phyloP scores from a whole-genome alignment of 1,140 invertebrate species.

The Brachionus manjavacas region DNA sequence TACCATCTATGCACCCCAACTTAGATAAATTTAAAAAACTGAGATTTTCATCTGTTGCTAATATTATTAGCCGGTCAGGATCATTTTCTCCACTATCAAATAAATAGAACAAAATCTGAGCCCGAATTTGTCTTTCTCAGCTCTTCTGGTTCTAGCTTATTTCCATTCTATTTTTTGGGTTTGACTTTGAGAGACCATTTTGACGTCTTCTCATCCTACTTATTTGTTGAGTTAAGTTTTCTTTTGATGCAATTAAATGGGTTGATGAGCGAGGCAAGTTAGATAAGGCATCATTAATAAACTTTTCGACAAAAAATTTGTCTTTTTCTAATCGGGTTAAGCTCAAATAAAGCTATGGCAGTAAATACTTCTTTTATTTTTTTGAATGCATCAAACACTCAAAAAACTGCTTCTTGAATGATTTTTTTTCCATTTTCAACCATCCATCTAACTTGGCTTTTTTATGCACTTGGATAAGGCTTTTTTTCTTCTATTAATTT shows the following conservation, averaged over 20 bases:
- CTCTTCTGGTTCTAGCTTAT: background rate
- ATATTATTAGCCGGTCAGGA: background rate
- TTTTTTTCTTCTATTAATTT: too few species aligned
- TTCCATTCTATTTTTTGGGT: background rate
- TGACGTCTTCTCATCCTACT: background rate
- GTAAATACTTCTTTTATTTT: too few species aligned
- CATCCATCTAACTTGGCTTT: too few species aligned
- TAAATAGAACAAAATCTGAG: background rate
- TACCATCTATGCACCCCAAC: background rate
- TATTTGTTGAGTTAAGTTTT: background rate
- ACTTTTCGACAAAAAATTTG: too few species aligned
- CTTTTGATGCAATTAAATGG: background rate
- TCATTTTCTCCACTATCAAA: background rate
- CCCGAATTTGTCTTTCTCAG: background rate
- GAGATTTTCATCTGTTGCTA: slow-evolving; percentile 9
- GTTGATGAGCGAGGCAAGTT: background rate
- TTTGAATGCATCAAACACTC: too few species aligned
- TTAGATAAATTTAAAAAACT: background rate
- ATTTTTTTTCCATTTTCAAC: too few species aligned
- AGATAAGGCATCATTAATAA: background rate
- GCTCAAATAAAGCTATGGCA: too few species aligned
- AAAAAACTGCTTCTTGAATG: too few species aligned
- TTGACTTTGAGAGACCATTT: background rate
- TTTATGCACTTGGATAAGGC: too few species aligned
- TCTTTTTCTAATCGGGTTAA: too few species aligned